phyloP scores from a whole-genome alignment of 1,140 invertebrate species.

The Aphelenchoides fujianensis region DNA sequence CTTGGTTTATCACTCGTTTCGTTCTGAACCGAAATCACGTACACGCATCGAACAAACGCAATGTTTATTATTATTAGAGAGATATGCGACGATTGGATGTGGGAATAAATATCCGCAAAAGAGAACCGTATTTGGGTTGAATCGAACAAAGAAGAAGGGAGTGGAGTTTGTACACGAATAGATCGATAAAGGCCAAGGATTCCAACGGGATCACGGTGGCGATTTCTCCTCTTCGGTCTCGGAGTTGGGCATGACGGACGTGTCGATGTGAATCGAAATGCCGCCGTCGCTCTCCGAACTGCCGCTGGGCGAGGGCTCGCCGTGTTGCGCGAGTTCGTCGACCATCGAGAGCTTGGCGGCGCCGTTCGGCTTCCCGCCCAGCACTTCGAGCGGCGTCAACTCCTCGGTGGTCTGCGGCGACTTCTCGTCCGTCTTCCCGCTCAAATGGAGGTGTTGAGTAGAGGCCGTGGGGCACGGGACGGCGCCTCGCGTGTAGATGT shows the following conservation, averaged over 20 bases:
- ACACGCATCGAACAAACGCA: neutral
- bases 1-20: neutral
- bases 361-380: conserved; percentile 8
- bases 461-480: conserved; percentile 26
- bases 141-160: no score
- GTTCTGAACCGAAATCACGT: neutral
- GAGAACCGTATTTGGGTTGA: no score
- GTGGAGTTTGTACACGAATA: neutral
- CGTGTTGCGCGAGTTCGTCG: neutral
- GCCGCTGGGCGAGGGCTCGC: neutral
- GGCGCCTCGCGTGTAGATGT: conserved; percentile 58
- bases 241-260: neutral
- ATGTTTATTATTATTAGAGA: neutral
- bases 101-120: conserved; percentile 2
- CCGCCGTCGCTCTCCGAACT: neutral
- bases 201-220: neutral
- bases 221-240: conserved; percentile 9
- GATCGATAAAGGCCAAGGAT: neutral
- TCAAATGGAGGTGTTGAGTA: neutral
- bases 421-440: neutral
- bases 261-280: neutral
- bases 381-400: conserved; percentile 1
- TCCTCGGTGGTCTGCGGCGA: neutral
- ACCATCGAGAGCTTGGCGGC: neutral
- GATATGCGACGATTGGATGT: neutral